Percentiles rank a stretch among this genome's conserved stretches.
Conservation (phyloP, 2,888 invertebrate genomes). For the Plebejus anna region DNA sequence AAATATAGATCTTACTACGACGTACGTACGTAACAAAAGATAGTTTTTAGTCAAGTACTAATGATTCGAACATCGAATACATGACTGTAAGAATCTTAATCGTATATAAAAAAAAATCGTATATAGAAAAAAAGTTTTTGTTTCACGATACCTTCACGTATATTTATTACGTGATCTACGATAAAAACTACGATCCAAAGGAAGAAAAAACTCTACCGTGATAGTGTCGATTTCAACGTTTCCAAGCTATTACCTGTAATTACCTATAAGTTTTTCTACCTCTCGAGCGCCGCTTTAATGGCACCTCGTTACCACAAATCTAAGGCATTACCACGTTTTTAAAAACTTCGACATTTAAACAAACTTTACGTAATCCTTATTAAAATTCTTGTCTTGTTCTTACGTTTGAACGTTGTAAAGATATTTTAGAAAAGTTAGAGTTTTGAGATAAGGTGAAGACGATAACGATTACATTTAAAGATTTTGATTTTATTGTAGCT, state of each 20-base stretch:
- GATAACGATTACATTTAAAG: background rate
- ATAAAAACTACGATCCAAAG: slow-evolving; percentile 7
- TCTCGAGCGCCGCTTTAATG: slow-evolving; percentile 66
- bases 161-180: slow-evolving; percentile 3
- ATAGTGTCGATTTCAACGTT: slow-evolving; percentile 26
- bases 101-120: background rate
- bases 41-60: background rate
- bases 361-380: slow-evolving; percentile 74
- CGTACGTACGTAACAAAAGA: background rate
- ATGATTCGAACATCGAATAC: background rate
- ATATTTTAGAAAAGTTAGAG: slow-evolving; percentile 18
- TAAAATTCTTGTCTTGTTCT: slow-evolving; percentile 69
- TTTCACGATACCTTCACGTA: slow-evolving; percentile 7
- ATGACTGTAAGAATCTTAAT: background rate
- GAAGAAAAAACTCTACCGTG: slow-evolving; percentile 6
- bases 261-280: slow-evolving; percentile 50
- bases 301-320: slow-evolving; percentile 73
- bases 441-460: background rate
- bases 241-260: slow-evolving; percentile 19
- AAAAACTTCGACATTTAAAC: slow-evolving; percentile 77
- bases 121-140: background rate
- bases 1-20: no score
- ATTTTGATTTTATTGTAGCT: background rate
- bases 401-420: slow-evolving; percentile 1
- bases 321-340: slow-evolving; percentile 75